Evolutionary conservation across 2,888 invertebrate genomes (phyloP).

Genomic region (Poecilus cupreus): DNA sequence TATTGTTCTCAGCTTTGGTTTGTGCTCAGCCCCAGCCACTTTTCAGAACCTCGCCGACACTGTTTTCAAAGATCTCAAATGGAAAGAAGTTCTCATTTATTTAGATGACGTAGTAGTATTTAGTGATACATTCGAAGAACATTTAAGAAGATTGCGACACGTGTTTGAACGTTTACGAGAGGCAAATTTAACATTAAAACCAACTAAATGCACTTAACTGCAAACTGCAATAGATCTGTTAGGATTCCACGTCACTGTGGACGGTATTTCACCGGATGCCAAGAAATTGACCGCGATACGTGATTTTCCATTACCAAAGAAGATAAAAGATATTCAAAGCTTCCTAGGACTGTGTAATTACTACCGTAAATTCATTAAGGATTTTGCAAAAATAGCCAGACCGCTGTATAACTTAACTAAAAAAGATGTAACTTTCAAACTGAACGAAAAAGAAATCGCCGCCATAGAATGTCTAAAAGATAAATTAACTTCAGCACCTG

Average conservation of each 20-base stretch:
- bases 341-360: background rate
- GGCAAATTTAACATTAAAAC: slow-evolving; percentile 54
- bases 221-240: slow-evolving; percentile 2
- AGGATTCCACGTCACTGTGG: background rate
- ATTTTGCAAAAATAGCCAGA: background rate
- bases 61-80: slow-evolving; percentile 40
- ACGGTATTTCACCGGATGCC: background rate
- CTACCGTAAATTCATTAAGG: background rate
- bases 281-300: background rate
- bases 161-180: slow-evolving; percentile 53
- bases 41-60: too few relatives aligned
- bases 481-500: slow-evolving; percentile 61
- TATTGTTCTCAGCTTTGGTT: background rate
- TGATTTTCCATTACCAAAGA: background rate
- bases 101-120: slow-evolving; percentile 54
- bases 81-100: slow-evolving; percentile 54
- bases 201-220: slow-evolving; percentile 55
- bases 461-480: slow-evolving; percentile 42
- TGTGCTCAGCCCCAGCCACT: too few relatives aligned
- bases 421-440: slow-evolving; percentile 58
- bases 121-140: slow-evolving; percentile 13
- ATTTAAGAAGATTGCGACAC: slow-evolving; percentile 11
- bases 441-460: slow-evolving; percentile 57
- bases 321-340: background rate
- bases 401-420: background rate